Conservation (phyloP, 1,140 invertebrate species). For the Plectrocnemia conspersa region DNA sequence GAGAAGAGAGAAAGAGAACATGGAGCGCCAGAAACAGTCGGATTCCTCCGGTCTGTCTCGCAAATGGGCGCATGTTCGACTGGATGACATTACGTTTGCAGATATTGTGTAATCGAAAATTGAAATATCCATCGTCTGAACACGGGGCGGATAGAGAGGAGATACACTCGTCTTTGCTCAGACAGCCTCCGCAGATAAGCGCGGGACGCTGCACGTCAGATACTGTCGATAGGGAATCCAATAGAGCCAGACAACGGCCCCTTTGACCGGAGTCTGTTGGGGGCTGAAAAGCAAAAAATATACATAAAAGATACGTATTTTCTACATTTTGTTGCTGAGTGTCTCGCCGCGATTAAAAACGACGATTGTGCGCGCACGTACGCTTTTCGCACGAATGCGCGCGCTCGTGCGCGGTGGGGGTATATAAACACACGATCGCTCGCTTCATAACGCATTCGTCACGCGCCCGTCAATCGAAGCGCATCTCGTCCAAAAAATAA, state of each 20-base stretch:
- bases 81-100: conserved; percentile 17
- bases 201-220: conserved; percentile 28
- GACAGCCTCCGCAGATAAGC: conserved; percentile 29
- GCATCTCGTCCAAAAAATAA: no score
- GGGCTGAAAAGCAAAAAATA: conserved; percentile 3
- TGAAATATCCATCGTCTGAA: conserved; percentile 29
- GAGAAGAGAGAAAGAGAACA: background rate
- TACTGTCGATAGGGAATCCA: conserved; percentile 21
- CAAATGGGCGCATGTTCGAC: no score
- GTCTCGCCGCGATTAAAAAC: background rate
- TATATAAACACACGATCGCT: no score
- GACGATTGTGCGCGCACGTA: background rate
- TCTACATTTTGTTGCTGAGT: no score
- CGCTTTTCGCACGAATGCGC: background rate
- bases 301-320: no score
- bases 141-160: background rate
- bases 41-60: background rate
- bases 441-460: no score
- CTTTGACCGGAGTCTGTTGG: conserved; percentile 24
- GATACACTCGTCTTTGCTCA: conserved; percentile 19
- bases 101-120: conserved; percentile 29
- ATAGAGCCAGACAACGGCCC: conserved; percentile 26
- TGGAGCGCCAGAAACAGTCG: background rate
- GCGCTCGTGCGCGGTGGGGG: background rate
- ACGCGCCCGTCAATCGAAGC: no score